These are phyloP conservation scores for Micromesistius poutassou DNA, from an alignment of 2,797 vertebrate species.

Conservation along the genomic window DNA sequence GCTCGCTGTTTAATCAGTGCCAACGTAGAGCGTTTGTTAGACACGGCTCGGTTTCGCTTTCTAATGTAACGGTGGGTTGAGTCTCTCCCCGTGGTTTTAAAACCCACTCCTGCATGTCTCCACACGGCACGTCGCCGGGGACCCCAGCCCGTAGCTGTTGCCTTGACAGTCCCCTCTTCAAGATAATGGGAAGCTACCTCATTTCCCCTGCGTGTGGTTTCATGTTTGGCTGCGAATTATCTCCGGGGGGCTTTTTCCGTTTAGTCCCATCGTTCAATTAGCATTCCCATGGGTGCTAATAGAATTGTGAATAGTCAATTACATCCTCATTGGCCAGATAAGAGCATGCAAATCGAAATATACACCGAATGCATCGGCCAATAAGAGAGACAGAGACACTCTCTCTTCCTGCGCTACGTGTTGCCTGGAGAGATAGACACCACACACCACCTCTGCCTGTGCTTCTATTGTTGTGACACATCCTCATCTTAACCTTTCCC, in stretches of 20 bases:
- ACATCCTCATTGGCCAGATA: neutral
- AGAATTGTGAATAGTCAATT: neutral
- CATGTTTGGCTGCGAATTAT: neutral
- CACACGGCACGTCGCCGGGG: neutral
- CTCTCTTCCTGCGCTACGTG: neutral
- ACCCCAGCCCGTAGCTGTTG: neutral
- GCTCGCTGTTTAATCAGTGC: neutral
- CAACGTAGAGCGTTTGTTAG: neutral
- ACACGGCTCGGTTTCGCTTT: neutral
- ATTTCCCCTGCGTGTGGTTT: neutral
- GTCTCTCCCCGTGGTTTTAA: neutral
- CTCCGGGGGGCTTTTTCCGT: neutral
- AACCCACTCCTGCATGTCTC: neutral
- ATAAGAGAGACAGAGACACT: neutral
- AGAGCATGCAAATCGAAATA: neutral
- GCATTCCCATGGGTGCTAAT: neutral
- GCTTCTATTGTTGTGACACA: neutral
- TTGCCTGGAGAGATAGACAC: neutral
- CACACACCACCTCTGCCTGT: neutral
- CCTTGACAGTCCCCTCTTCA: neutral
- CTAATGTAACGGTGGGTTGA: neutral
- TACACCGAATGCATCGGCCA: neutral
- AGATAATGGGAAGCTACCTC: neutral
- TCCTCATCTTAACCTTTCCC: neutral
- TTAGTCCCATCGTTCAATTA: neutral